Conservation (phyloP, 2,113 vertebrate species). For the Clarias gariepinus region DNA sequence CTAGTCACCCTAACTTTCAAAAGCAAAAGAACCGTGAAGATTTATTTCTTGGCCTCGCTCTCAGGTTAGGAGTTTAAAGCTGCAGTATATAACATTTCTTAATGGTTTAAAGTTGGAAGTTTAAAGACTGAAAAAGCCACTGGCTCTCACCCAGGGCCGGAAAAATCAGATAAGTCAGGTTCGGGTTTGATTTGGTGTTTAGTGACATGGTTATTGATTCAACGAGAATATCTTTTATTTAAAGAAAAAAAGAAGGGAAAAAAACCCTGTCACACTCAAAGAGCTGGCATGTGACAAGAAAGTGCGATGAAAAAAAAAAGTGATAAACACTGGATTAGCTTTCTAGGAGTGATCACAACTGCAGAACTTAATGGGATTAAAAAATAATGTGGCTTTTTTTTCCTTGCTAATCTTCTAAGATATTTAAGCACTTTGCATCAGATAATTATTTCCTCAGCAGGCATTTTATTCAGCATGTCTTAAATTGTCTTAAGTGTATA, state of each 20-base stretch:
- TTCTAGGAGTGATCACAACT: not conserved
- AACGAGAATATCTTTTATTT: too few relatives aligned
- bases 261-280: not conserved
- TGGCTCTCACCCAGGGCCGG: not conserved
- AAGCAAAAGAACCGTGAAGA: not conserved
- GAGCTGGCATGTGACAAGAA: not conserved
- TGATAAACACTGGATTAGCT: not conserved
- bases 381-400: not conserved
- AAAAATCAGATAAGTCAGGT: not conserved
- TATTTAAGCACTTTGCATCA: not conserved
- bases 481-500: not conserved
- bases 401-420: too few relatives aligned
- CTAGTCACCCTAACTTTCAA: not conserved
- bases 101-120: not conserved
- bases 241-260: too few relatives aligned
- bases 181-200: not conserved
- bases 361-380: not conserved
- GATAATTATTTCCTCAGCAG: not conserved
- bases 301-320: not conserved
- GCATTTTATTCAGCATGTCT: not conserved
- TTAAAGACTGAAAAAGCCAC: not conserved
- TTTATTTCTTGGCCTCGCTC: not conserved
- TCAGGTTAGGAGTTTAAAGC: slow-evolving; percentile 4
- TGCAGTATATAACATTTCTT: slow-evolving; percentile 8
- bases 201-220: not conserved